A percentile compares a stretch with the other conserved stretches of the same genome.
phyloP scores from a whole-genome alignment of 2,888 invertebrate species.

The Rapana venosa region DNA sequence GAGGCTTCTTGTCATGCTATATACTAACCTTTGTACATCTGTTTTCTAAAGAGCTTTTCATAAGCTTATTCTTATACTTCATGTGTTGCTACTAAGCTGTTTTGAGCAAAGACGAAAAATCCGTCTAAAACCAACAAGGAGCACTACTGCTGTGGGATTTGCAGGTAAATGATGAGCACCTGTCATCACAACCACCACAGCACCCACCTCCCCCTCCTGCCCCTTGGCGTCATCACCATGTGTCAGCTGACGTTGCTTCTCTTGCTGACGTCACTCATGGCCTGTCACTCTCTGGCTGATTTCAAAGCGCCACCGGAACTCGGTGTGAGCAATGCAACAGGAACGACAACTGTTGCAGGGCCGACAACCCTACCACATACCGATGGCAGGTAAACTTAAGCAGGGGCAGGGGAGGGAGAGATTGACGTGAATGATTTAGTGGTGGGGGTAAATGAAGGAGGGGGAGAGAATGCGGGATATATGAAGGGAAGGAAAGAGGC shows the following conservation, averaged over 20 bases:
- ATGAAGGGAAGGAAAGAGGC: not conserved
- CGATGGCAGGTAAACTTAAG: not conserved
- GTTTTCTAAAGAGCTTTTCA: too few relatives aligned
- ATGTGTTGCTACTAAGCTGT: too few relatives aligned
- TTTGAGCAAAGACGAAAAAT: not conserved
- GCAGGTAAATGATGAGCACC: not conserved
- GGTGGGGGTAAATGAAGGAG: not conserved
- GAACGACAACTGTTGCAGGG: not conserved
- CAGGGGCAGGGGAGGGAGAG: not conserved
- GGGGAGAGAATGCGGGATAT: not conserved
- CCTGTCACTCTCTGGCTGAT: not conserved
- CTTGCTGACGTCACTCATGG: not conserved
- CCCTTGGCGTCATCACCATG: not conserved
- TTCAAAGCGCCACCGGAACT: not conserved
- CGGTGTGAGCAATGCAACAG: not conserved
- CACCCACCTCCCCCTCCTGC: not conserved
- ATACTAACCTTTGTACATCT: too few relatives aligned
- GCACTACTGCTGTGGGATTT: not conserved
- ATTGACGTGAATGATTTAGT: not conserved
- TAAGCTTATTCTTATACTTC: too few relatives aligned
- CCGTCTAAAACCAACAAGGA: not conserved
- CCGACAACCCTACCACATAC: not conserved
- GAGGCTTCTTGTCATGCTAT: too few relatives aligned
- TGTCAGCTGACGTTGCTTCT: constrained; percentile 8
- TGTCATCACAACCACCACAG: not conserved